phyloP scores from a whole-genome alignment of 1,140 invertebrate genomes.

The Drosophila elegans region DNA sequence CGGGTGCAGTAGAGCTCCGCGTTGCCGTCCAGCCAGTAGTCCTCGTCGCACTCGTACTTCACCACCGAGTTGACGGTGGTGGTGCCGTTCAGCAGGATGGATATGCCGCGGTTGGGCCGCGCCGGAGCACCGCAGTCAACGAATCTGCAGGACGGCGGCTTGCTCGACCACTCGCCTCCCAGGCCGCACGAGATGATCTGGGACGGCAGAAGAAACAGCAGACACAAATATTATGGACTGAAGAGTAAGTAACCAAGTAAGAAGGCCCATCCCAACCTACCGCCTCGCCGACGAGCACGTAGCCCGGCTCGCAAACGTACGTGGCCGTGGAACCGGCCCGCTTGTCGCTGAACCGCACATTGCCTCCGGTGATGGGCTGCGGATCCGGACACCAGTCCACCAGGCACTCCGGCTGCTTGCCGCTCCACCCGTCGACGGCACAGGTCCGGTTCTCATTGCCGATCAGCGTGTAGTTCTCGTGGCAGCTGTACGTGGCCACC shows the following conservation, averaged over 20 bases:
- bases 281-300: slow-evolving; percentile 92
- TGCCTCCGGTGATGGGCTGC: slow-evolving; percentile 90
- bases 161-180: slow-evolving; percentile 92
- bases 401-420: slow-evolving; percentile 91
- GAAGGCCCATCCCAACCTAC: slow-evolving; percentile 85
- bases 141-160: slow-evolving; percentile 92
- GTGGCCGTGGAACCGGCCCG: slow-evolving; percentile 91
- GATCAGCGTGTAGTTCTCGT: slow-evolving; percentile 93
- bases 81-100: slow-evolving; percentile 90
- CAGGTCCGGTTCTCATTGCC: slow-evolving; percentile 91
- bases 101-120: slow-evolving; percentile 90
- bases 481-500: slow-evolving; percentile 90
- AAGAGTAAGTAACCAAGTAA: too few relatives aligned
- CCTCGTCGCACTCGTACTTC: slow-evolving; percentile 91
- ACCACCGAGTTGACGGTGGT: slow-evolving; percentile 92
- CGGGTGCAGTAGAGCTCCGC: slow-evolving; percentile 90
- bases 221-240: too few relatives aligned
- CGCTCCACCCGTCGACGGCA: slow-evolving; percentile 92
- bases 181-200: slow-evolving; percentile 91
- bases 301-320: slow-evolving; percentile 93
- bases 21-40: slow-evolving; percentile 93
- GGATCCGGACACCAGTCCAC: slow-evolving; percentile 95
- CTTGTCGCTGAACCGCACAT: slow-evolving; percentile 88
- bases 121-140: slow-evolving; percentile 94
- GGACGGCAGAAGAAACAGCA: slow-evolving; percentile 1